Evolutionary conservation across 2,888 invertebrate species (phyloP), one percentile per base, ranked within the genome.

Genomic region (Hermodice carunculata): DNA sequence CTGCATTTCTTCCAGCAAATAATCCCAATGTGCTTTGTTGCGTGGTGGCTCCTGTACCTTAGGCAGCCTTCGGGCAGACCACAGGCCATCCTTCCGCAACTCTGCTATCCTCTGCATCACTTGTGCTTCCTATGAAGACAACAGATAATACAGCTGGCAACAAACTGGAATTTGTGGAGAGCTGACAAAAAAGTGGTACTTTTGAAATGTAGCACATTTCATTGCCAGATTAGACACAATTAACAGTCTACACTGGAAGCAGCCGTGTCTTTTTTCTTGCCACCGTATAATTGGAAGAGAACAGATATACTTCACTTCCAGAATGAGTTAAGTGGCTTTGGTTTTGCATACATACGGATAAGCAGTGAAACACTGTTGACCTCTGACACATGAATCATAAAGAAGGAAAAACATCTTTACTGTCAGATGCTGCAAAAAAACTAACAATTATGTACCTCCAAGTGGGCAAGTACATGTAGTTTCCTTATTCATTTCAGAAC

Each of bases 1-100:
- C 42, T 93, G 93, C 96, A 98, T 97, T 88, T 99, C 99, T 87
- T 99, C 98, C 44, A 99, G 88, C 71, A 99, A 88, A 87, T 96
- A 98, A 87, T 99, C 99, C 98, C 98, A 98, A 87, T 99, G 98
- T 31, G 95, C 93, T 88, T 98, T 98, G 58, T 91, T 89, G 70
- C 98, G 89, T 67, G 92, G 90, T 76, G 96, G 95, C 70, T 86
- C 86, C 51, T 84, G 80, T 1, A 84, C 81, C 88, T 96, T 96
- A 59, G 96, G 96, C 84, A 97, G 89, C 63, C 96, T 90, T 78
- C 92, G 91, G 86, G 95, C 94, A 58, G 96, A 92, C 98, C 98
- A 98, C 81, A 98, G 89, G 37, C 98, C 98, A 83, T 96, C 94
- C 81, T 94, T 92, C 83, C 97, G 93, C 78, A 98, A 88, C 87